These are phyloP conservation scores for Geodia barretti DNA, from an alignment of 37 sponge, comb jelly and placozoan genomes.

Conservation along the genomic window DNA sequence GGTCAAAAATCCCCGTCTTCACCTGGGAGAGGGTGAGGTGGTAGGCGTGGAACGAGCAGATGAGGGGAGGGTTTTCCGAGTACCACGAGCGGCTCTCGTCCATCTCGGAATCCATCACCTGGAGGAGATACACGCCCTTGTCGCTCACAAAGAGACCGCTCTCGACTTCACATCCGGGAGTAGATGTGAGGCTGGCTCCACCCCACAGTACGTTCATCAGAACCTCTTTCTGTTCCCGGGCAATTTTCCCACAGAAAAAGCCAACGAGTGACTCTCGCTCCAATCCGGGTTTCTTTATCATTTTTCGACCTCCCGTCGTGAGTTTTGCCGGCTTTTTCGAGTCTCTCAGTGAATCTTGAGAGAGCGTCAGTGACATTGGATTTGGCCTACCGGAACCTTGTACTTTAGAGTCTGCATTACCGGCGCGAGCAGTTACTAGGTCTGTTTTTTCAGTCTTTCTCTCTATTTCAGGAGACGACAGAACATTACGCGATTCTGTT, in stretches of 20 bases:
- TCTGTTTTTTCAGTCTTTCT: too few species aligned
- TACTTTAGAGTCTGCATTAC: too few species aligned
- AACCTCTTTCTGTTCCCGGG: conserved; percentile 34
- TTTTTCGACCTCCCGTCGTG: background rate
- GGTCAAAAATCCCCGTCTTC: conserved; percentile 42
- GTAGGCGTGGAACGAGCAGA: background rate
- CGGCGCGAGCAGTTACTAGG: too few species aligned
- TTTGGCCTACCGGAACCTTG: too few species aligned
- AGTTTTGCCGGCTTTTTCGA: background rate
- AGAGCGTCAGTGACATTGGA: too few species aligned
- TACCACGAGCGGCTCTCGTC: conserved; percentile 22
- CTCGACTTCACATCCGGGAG: conserved; percentile 29
- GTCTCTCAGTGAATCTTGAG: background rate
- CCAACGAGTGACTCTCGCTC: conserved; percentile 14
- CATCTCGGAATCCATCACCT: conserved; percentile 29
- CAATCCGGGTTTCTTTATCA: conserved; percentile 45
- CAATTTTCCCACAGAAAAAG: conserved; percentile 16
- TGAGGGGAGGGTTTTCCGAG: conserved; percentile 43
- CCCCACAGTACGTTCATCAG: conserved; percentile 59
- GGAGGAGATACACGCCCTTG: conserved; percentile 45
- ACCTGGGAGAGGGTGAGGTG: conserved; percentile 19
- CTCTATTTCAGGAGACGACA: too few species aligned
- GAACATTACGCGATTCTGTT: too few species aligned
- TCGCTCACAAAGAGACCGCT: conserved; percentile 29
- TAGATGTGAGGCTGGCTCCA: conserved; percentile 11